Evolutionary conservation across 2,888 invertebrate genomes (phyloP).

Genomic region (Eurois occulta): DNA sequence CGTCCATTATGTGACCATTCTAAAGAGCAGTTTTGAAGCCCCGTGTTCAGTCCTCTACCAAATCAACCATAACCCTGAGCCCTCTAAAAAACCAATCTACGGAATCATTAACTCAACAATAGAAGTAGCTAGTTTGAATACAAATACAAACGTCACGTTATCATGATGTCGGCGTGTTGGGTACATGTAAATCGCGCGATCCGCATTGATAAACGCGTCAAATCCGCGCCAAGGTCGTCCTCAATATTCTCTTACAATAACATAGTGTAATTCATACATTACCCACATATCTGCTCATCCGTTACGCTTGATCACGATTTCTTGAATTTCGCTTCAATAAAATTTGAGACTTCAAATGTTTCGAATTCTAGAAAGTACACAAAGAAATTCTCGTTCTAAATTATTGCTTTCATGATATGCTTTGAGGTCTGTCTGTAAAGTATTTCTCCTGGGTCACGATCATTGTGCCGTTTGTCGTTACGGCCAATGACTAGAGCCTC

Average conservation of each 20-base stretch:
- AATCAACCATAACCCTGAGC: background rate
- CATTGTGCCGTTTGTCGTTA: too few species aligned
- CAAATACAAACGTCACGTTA: slow-evolving; percentile 25
- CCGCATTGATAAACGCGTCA: slow-evolving; percentile 47
- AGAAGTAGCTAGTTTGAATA: slow-evolving; percentile 21
- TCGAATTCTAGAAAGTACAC: slow-evolving; percentile 3
- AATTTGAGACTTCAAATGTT: background rate
- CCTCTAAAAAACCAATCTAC: background rate
- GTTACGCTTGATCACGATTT: slow-evolving; percentile 16
- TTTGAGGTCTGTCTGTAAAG: background rate
- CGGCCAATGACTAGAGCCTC: too few species aligned
- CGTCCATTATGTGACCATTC: background rate
- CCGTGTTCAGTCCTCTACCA: background rate
- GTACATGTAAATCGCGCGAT: slow-evolving; percentile 49
- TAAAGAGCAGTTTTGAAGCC: background rate
- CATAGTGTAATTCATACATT: slow-evolving; percentile 38
- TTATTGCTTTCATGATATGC: background rate
- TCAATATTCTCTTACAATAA: slow-evolving; percentile 16
- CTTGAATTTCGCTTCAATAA: slow-evolving; percentile 23
- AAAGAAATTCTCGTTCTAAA: background rate
- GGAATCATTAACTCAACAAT: slow-evolving; percentile 14
- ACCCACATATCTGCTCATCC: slow-evolving; percentile 3
- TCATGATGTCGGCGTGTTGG: slow-evolving; percentile 46
- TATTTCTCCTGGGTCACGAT: too few species aligned
- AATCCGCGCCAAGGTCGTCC: slow-evolving; percentile 45